phyloP scores from a whole-genome alignment of 1,140 invertebrate species.

The Drosophila ironensis region DNA sequence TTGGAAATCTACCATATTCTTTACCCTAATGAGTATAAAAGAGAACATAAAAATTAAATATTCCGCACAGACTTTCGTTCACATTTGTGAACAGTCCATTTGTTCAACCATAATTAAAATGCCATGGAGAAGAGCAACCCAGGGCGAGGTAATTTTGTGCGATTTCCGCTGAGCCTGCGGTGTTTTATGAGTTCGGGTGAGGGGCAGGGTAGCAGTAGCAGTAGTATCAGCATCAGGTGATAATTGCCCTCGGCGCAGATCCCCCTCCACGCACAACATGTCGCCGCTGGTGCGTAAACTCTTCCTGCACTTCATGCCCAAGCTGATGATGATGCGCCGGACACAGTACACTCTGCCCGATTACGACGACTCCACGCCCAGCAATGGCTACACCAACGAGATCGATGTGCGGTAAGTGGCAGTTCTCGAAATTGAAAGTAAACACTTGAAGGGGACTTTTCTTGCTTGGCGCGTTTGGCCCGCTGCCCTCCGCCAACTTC shows the following conservation, averaged over 20 bases:
- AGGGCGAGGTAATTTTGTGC: too few species aligned
- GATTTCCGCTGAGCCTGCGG: not conserved
- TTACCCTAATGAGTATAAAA: too few species aligned
- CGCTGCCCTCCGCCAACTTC: too few species aligned
- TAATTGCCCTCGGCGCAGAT: conserved; percentile 84
- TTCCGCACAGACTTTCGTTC: too few species aligned
- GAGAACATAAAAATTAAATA: too few species aligned
- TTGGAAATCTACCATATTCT: too few species aligned
- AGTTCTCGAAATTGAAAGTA: conserved; percentile 23
- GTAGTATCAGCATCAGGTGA: conserved; percentile 3
- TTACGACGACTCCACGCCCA: conserved; percentile 89
- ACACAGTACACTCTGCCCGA: conserved; percentile 92
- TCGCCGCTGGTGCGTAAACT: conserved; percentile 93
- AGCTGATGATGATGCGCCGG: conserved; percentile 92
- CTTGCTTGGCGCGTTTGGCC: not conserved
- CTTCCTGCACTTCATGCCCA: conserved; percentile 94
- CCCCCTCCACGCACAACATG: conserved; percentile 98
- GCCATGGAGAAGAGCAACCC: too few species aligned
- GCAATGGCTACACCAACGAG: conserved; percentile 89
- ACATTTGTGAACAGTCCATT: too few species aligned
- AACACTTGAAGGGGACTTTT: conserved; percentile 17
- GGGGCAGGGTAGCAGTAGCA: too few species aligned
- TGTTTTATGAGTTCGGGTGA: conserved; percentile 1
- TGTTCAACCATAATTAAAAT: too few species aligned
- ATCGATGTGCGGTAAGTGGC: conserved; percentile 88